Base-by-base conservation (phyloP, 2,113 vertebrate species). In the Seriola aureovittata region DNA sequence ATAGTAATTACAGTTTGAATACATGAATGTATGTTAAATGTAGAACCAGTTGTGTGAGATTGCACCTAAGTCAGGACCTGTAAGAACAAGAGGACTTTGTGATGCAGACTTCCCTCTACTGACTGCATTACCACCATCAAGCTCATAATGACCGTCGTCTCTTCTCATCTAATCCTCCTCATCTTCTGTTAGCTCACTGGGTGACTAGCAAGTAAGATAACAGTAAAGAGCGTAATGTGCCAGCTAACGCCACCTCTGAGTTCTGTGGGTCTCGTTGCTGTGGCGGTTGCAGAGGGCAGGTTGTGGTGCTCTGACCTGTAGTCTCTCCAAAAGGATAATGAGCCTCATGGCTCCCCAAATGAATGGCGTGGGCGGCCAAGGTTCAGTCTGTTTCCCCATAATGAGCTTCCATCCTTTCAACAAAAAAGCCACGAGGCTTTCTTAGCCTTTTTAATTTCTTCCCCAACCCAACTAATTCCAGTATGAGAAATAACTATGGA, bases 271-370 rank as follows among this genome's bases (percentile, higher is more conserved):
- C 85, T 80, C 69, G 87, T 90, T 91, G 91, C 92, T 88, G 84
- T 89, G 88, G 92, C 71, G 50, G 84, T 86, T 84, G 75, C 81
- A 73, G 71, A 85, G 82, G 88, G 75, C 83, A 88, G 89, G 86
- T 92, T 89, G 77, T 75, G 83, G 57, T 80, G 85, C 80, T 85
- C 86, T 93, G 92, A 94, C 93, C 93, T 88, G 84, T 85, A 87
- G 85, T 85, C 85, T 84, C 83, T 93, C 85, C 81, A 85, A 90
- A 93, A 90, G 82, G 90, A 93, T 94, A 95, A 94, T 94, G 91
- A 95, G 92, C 91, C 83, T 93, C 89, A 88, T 88, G 85, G 91
- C 86, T 91, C 75, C 85, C 81, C 76, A 91, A 88, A 92, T 92
- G 88, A 91, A 92, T 88, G 83, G 88, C 52, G 81, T 91, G 77